Evolutionary conservation across 2,113 vertebrate species (phyloP).

Genomic region (Anarrhichthys ocellatus): DNA sequence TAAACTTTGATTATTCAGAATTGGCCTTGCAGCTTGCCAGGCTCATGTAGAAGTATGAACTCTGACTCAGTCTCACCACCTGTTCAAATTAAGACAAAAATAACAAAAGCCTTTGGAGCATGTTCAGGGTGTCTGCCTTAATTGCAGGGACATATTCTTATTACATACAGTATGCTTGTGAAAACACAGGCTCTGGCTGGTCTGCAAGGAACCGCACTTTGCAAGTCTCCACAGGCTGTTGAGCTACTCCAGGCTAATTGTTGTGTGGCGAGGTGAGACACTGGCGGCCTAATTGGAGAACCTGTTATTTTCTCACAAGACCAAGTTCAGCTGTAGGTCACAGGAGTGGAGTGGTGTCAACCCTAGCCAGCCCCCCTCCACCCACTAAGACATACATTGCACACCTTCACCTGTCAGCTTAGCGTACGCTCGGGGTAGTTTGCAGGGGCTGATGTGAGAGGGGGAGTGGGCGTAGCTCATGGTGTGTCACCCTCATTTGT

Average conservation of each 20-base stretch:
- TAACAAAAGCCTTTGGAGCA: slow-evolving; percentile 27
- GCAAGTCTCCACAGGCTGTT: slow-evolving; percentile 73
- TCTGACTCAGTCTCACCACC: slow-evolving; percentile 37
- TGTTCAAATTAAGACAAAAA: slow-evolving; percentile 33
- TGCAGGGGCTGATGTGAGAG: slow-evolving; percentile 37
- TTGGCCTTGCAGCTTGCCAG: slow-evolving; percentile 8
- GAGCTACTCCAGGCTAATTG: slow-evolving; percentile 74
- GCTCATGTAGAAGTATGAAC: slow-evolving; percentile 4
- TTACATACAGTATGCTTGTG: slow-evolving; percentile 40
- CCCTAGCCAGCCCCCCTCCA: slow-evolving; percentile 24
- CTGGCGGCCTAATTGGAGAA: slow-evolving; percentile 74
- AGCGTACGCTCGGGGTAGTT: slow-evolving; percentile 64
- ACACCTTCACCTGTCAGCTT: slow-evolving; percentile 78
- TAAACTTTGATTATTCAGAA: slow-evolving; percentile 18
- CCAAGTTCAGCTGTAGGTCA: slow-evolving; percentile 80
- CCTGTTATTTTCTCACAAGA: slow-evolving; percentile 80
- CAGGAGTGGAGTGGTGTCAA: slow-evolving; percentile 59
- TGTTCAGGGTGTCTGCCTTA: slow-evolving; percentile 24
- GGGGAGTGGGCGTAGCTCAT: slow-evolving; percentile 41
- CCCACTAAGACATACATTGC: slow-evolving; percentile 62
- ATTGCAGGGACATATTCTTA: slow-evolving; percentile 63
- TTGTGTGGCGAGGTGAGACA: slow-evolving; percentile 75
- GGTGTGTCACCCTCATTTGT: slow-evolving; percentile 56
- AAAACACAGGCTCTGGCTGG: slow-evolving; percentile 52
- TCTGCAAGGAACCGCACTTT: slow-evolving; percentile 29